These are phyloP conservation scores for Chionodraco myersi DNA, from an alignment of 2,113 vertebrate genomes.

Conservation along the genomic window DNA sequence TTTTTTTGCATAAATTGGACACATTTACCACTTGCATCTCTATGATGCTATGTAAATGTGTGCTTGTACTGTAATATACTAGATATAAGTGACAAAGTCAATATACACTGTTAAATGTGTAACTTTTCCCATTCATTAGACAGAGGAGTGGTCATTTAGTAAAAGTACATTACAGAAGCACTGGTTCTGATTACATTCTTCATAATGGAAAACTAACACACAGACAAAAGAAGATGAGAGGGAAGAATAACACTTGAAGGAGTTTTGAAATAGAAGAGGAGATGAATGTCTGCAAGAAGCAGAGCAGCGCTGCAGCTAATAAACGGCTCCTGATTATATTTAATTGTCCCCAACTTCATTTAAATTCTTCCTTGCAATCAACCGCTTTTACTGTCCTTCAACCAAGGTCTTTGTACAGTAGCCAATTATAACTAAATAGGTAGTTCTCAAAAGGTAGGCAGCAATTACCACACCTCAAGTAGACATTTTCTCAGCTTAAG, in stretches of 20 bases:
- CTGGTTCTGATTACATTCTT: neutral
- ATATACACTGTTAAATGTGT: neutral
- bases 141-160: neutral
- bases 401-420: neutral
- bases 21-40: slow-evolving; percentile 51
- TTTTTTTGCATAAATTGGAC: slow-evolving; percentile 57
- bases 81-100: slow-evolving; percentile 7
- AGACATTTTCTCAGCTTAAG: neutral
- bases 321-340: slow-evolving; percentile 28
- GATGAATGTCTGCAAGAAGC: slow-evolving; percentile 10
- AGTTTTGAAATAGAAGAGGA: slow-evolving; percentile 9
- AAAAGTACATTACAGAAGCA: neutral
- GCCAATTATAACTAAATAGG: neutral
- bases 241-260: slow-evolving; percentile 30
- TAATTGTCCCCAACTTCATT: slow-evolving; percentile 21
- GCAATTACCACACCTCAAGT: neutral
- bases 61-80: neutral
- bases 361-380: slow-evolving; percentile 13
- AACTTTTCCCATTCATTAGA: slow-evolving; percentile 9
- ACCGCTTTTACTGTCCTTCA: neutral
- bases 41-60: slow-evolving; percentile 7
- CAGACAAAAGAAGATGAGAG: slow-evolving; percentile 3
- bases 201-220: neutral
- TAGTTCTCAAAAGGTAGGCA: neutral
- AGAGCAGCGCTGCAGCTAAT: slow-evolving; percentile 5